Evolutionary conservation across 37 sponge, comb jelly and placozoan species (phyloP).

Genomic region (Axinella damicornis): DNA sequence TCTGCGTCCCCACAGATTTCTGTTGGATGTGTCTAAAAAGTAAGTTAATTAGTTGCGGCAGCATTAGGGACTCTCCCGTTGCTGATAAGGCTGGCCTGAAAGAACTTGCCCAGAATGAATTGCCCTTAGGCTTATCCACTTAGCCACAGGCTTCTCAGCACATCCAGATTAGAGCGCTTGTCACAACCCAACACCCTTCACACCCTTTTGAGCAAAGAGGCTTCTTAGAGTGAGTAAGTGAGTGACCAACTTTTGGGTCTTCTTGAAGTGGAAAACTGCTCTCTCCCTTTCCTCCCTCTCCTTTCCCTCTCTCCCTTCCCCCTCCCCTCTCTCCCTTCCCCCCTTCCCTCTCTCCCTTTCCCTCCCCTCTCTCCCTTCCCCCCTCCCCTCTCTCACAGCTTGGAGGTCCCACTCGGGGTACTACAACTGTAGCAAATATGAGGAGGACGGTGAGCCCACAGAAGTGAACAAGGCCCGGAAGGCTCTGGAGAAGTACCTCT

Average conservation of each 20-base stretch:
- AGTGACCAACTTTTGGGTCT: too few species aligned
- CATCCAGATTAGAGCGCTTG: too few species aligned
- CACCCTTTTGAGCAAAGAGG: too few species aligned
- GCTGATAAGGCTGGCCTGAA: too few species aligned
- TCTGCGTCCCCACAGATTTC: conserved; percentile 70
- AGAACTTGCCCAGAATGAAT: too few species aligned
- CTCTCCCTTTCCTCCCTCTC: not conserved
- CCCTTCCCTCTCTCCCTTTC: too few species aligned
- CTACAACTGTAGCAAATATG: conserved; percentile 90
- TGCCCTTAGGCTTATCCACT: too few species aligned
- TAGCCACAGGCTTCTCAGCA: too few species aligned
- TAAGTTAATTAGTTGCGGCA: not conserved
- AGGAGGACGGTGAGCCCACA: conserved; percentile 33
- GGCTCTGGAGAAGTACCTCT: conserved; percentile 86
- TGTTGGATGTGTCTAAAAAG: conserved; percentile 92
- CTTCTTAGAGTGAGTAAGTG: too few species aligned
- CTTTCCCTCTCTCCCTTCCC: not conserved
- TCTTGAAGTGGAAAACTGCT: not conserved
- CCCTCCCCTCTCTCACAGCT: conserved; percentile 1
- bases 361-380: not conserved
- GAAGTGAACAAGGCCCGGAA: conserved; percentile 52
- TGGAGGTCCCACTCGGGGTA: conserved; percentile 86
- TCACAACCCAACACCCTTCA: too few species aligned
- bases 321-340: conserved; percentile 1
- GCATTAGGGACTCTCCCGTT: not conserved